Percentiles rank a stretch among this genome's conserved stretches.
phyloP scores from a whole-genome alignment of 2,888 invertebrate genomes.

The Parnassius apollo region DNA sequence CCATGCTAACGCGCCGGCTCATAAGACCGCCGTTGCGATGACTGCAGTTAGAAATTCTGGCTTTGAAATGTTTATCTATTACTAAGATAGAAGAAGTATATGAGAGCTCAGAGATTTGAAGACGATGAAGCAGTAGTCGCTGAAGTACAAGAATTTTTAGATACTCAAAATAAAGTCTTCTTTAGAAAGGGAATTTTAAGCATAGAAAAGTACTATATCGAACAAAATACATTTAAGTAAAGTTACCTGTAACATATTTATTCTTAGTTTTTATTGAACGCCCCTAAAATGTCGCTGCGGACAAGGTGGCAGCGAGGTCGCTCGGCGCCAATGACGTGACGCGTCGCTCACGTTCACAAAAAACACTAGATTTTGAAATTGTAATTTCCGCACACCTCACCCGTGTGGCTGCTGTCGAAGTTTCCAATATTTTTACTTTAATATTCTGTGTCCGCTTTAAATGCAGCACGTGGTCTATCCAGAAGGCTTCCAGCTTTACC shows the following conservation, averaged over 20 bases:
- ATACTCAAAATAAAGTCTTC: too few species aligned
- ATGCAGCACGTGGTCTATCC: slow-evolving; percentile 1
- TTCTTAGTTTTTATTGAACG: slow-evolving; percentile 18
- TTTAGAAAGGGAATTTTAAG: too few species aligned
- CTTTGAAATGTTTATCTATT: too few species aligned
- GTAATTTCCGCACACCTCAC: slow-evolving; percentile 37
- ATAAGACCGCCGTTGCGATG: too few species aligned
- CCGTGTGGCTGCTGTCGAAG: slow-evolving; percentile 22
- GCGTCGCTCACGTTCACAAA: slow-evolving; percentile 34
- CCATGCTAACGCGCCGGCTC: too few species aligned
- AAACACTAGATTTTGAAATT: slow-evolving; percentile 59
- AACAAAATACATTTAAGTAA: slow-evolving; percentile 5
- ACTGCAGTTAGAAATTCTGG: too few species aligned
- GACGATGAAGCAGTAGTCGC: too few species aligned
- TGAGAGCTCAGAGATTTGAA: too few species aligned
- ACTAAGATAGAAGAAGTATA: too few species aligned
- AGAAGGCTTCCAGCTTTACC: too few species aligned
- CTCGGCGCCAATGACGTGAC: slow-evolving; percentile 27
- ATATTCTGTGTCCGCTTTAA: slow-evolving; percentile 11
- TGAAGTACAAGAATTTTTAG: too few species aligned
- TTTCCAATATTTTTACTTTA: not conserved
- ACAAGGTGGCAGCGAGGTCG: slow-evolving; percentile 36
- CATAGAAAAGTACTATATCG: not conserved
- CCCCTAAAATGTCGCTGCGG: not conserved
- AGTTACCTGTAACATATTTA: slow-evolving; percentile 1